Conservation (phyloP, 2,888 invertebrate genomes). For the Nycteola revayana region DNA sequence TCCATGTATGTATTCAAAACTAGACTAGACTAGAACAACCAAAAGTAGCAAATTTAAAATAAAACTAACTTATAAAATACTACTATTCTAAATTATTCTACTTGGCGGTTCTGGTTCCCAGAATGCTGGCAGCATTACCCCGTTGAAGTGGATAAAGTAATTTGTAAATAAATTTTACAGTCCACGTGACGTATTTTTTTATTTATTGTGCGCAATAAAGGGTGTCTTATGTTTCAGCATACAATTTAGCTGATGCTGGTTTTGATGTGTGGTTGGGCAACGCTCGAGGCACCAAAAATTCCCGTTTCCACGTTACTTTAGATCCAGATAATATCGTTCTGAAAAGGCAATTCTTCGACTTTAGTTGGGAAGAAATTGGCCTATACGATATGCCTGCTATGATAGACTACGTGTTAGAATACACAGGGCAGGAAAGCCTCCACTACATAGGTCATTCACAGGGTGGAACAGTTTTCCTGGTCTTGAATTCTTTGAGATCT, state of each 20-base stretch:
- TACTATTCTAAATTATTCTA: too few species aligned
- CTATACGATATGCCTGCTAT: conserved; percentile 54
- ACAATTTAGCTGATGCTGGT: conserved; percentile 84
- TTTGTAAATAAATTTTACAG: too few species aligned
- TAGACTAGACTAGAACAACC: too few species aligned
- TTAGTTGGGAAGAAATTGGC: conserved; percentile 64
- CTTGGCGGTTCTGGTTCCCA: too few species aligned
- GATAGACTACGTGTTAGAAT: conserved; percentile 54
- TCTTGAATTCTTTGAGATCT: conserved; percentile 48
- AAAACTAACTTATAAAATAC: too few species aligned
- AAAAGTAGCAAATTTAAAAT: too few species aligned
- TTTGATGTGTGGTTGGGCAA: conserved; percentile 93
- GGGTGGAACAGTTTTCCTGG: conserved; percentile 61
- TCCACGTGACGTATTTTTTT: too few species aligned
- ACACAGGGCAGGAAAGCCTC: conserved; percentile 45
- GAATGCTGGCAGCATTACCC: too few species aligned
- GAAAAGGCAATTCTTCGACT: conserved; percentile 56
- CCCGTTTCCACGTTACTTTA: conserved; percentile 76
- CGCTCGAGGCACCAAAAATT: conserved; percentile 88
- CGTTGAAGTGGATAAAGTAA: too few species aligned
- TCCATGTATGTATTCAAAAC: too few species aligned
- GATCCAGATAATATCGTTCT: conserved; percentile 45
- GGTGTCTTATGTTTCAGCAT: conserved; percentile 79
- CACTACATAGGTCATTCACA: conserved; percentile 72
- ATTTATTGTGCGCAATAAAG: too few species aligned